These are phyloP conservation scores for Liodrosophila aerea DNA, from an alignment of 2,888 invertebrate species.

Conservation along the genomic window DNA sequence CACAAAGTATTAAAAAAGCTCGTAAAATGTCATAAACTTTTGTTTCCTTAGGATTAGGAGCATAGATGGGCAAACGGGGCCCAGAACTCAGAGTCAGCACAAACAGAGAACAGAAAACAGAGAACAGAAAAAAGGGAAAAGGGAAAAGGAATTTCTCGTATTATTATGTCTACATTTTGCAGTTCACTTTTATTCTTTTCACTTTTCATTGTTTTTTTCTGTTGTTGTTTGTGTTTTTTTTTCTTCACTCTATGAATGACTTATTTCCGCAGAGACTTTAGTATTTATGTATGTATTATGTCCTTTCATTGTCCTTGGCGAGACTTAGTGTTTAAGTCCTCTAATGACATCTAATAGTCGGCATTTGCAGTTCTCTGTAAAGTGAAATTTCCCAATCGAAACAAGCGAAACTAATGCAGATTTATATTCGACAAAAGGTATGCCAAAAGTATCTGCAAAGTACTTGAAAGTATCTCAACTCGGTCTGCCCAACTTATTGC, in stretches of 20 bases:
- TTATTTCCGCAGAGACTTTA: conserved; percentile 30
- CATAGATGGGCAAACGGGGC: conserved; percentile 18
- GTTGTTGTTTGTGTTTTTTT: neutral
- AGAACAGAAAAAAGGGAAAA: conserved; percentile 34
- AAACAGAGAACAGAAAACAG: conserved; percentile 10
- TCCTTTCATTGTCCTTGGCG: neutral
- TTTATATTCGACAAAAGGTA: too few species aligned
- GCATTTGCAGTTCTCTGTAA: neutral
- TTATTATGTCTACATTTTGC: conserved; percentile 49
- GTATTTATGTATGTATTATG: neutral
- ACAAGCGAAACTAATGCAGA: too few species aligned
- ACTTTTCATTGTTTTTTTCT: conserved; percentile 19
- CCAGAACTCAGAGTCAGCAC: conserved; percentile 38
- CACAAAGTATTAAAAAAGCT: conserved; percentile 74
- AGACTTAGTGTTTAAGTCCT: neutral
- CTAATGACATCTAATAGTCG: neutral
- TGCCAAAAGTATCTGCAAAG: too few species aligned
- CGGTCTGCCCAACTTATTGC: too few species aligned
- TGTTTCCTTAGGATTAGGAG: conserved; percentile 65
- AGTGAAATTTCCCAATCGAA: too few species aligned
- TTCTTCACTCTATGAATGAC: conserved; percentile 33
- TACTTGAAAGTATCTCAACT: too few species aligned
- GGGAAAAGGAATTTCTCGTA: conserved; percentile 17
- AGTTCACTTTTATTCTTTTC: conserved; percentile 42
- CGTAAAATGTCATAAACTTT: conserved; percentile 73